Evolutionary conservation across 2,113 vertebrate species (phyloP), one percentile per base, ranked within the genome.

Genomic region (Pleuronectes platessa): DNA sequence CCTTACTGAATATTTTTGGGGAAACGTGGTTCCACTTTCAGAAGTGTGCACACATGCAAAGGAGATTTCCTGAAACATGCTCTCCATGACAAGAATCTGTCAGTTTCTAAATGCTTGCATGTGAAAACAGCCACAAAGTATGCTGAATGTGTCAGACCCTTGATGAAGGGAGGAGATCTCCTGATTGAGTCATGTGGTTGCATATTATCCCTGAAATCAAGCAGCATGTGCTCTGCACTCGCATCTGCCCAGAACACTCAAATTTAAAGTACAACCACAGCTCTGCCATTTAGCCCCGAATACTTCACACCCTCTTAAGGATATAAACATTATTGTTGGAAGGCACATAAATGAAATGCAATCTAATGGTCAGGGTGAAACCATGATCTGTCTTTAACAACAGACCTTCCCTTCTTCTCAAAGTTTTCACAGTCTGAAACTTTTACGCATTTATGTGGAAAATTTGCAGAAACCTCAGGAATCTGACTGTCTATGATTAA

Each of bases 101-200:
- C 89, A 86, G 83, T 68, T 76, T 82, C 79, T 90, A 88, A 88
- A 92, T 78, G 71, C 86, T 90, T 72, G 80, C 89, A 88, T 87
- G 83, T 87, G 88, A 82, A 91, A 82, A 84, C 24, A 75, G 78
- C 91, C 90, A 77, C 87, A 90, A 73, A 88, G 74, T 74, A 70
- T 84, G 83, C 66, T 17, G 78, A 60, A 87, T 83, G 72, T 90
- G 88, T 92, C 85, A 84, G 77, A 90, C 59, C 59, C 76, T 53
- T 84, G 85, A 92, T 85, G 88, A 90, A 89, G 85, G 86, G 86
- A 83, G 89, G 85, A 86, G 88, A 85, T 87, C 75, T 86, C 75
- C 81, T 92, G 92, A 92, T 92, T 90, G 85, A 90, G 88, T 84
- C 86, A 93, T 93, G 90, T 78, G 84, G 91, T 71, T 91, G 89